Conservation (phyloP, 1,140 invertebrate species). For the Probaryconus sp. region DNA sequence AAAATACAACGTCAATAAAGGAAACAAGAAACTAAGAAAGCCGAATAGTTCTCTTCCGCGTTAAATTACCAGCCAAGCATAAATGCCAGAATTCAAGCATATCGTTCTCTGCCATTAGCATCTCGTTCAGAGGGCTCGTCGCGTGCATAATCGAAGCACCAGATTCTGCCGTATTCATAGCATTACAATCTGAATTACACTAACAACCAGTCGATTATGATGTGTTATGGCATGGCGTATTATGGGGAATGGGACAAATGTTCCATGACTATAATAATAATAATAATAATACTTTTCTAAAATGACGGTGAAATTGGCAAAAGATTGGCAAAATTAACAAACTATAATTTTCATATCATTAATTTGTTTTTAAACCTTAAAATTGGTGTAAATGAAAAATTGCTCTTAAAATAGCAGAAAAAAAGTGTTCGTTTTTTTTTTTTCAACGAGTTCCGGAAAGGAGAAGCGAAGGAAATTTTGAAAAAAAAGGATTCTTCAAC, state of each 20-base stretch:
- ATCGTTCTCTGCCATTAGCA: conserved; percentile 69
- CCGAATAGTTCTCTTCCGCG: conserved; percentile 46
- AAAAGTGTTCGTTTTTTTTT: no score
- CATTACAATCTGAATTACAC: conserved; percentile 70
- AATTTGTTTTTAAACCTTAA: no score
- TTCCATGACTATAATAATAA: no score
- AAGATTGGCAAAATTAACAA: no score
- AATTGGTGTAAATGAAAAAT: no score
- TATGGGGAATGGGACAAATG: no score
- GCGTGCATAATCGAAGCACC: conserved; percentile 64
- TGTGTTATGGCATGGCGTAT: no score
- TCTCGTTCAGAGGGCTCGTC: conserved; percentile 65
- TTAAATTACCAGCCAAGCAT: conserved; percentile 60
- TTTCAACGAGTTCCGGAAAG: no score
- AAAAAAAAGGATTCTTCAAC: conserved; percentile 45
- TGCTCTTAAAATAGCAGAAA: no score
- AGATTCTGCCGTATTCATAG: conserved; percentile 65
- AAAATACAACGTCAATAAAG: conserved; percentile 54
- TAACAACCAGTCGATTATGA: conserved; percentile 63
- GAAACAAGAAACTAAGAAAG: conserved; percentile 57
- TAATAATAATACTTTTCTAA: no score
- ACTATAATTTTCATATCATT: no score
- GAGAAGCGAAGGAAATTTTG: conserved; percentile 28
- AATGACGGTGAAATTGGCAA: no score
- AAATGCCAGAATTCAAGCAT: conserved; percentile 62